These are phyloP conservation scores for Euplexia lucipara DNA, from an alignment of 2,888 invertebrate species.

Conservation along the genomic window DNA sequence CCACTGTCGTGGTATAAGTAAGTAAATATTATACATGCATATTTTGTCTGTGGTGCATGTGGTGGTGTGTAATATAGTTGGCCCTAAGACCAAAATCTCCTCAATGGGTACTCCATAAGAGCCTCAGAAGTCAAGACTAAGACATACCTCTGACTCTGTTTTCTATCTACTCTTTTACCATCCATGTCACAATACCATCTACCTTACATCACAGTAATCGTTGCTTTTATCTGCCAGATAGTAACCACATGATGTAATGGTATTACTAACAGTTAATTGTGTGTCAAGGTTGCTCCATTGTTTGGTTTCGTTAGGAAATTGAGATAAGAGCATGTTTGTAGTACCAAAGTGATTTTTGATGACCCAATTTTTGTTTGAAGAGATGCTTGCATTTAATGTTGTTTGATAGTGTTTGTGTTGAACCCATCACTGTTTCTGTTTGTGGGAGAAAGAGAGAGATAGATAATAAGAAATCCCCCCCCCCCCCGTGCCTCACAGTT, in stretches of 20 bases:
- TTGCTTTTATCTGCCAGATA: constrained; percentile 58
- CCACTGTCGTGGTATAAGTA: no score
- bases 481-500: no score
- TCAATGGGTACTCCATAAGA: no score
- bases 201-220: constrained; percentile 59
- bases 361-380: constrained; percentile 23
- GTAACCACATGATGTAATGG: constrained; percentile 59
- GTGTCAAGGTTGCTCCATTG: constrained; percentile 62
- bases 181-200: constrained; percentile 34
- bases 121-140: no score
- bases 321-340: constrained; percentile 31
- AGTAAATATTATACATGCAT: no score
- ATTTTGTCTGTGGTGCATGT: no score
- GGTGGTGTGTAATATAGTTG: no score
- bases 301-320: constrained; percentile 52
- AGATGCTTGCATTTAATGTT: neutral
- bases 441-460: neutral
- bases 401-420: neutral
- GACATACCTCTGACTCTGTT: neutral
- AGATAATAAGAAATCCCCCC: neutral
- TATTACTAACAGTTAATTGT: constrained; percentile 60
- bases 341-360: constrained; percentile 24
- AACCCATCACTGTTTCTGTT: neutral
- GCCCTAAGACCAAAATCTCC: no score
- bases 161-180: constrained; percentile 1